A percentile compares a stretch with the other conserved stretches of the same genome.
Conservation (phyloP, 2,888 invertebrate species). For the Drosophila mayaguana region DNA sequence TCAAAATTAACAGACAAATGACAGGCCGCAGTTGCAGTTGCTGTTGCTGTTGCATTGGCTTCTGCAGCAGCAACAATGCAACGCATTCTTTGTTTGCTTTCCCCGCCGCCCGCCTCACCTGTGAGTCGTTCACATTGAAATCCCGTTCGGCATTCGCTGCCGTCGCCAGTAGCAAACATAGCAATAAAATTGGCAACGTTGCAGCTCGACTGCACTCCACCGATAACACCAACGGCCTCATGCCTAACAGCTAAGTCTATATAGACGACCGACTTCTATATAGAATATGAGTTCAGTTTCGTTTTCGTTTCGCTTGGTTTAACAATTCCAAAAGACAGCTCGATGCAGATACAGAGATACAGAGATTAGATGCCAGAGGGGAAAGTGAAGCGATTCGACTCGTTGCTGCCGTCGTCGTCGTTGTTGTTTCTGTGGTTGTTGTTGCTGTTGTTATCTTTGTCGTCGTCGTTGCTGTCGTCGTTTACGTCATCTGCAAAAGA, state of each 20-base stretch:
- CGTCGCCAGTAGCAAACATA: conserved; percentile 32
- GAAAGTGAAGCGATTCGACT: conserved; percentile 38
- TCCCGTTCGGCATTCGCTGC: conserved; percentile 78
- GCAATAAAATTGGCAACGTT: conserved; percentile 51
- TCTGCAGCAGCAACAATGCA: conserved; percentile 5
- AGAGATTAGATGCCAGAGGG: conserved; percentile 11
- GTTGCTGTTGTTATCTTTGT: conserved; percentile 8
- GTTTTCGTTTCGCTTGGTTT: conserved; percentile 27
- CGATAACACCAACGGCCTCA: conserved; percentile 57
- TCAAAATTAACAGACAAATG: conserved; percentile 69
- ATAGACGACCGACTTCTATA: conserved; percentile 32
- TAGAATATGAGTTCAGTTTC: conserved; percentile 51
- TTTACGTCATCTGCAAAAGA: conserved; percentile 72
- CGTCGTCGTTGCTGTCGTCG: conserved; percentile 28
- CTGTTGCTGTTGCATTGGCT: conserved; percentile 7
- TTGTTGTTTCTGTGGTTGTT: conserved; percentile 9
- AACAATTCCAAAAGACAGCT: conserved; percentile 37
- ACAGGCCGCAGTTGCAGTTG: conserved; percentile 35
- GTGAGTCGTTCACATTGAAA: conserved; percentile 84
- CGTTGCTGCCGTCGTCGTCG: conserved; percentile 1
- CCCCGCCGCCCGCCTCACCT: conserved; percentile 74
- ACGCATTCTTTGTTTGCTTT: conserved; percentile 21
- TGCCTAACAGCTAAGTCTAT: conserved; percentile 44
- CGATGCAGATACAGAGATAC: not conserved
- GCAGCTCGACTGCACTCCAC: conserved; percentile 47